phyloP scores from a whole-genome alignment of 2,113 vertebrate genomes.

The Pituophis catenifer region DNA sequence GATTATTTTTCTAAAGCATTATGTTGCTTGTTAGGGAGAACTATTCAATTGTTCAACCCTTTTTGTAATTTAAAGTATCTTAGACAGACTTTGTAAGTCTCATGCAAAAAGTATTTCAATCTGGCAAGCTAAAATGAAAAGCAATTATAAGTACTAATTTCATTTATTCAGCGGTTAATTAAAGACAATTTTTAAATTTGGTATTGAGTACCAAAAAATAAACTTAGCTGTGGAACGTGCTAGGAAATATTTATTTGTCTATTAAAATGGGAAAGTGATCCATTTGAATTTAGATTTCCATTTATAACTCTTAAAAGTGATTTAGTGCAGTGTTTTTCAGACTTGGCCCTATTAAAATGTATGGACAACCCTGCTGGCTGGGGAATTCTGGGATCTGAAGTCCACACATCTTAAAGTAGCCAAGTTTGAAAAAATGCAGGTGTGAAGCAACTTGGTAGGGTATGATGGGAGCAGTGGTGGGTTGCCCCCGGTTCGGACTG shows the following conservation, averaged over 20 bases:
- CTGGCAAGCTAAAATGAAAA: not conserved
- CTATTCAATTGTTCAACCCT: constrained; percentile 11
- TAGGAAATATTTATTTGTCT: constrained; percentile 48
- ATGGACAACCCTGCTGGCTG: not conserved
- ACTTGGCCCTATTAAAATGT: not conserved
- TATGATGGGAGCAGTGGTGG: not conserved
- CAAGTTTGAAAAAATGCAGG: not conserved
- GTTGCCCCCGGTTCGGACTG: too few relatives aligned
- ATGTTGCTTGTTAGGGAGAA: constrained; percentile 54
- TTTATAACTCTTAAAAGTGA: not conserved
- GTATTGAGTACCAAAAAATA: constrained; percentile 32
- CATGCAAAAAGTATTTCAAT: constrained; percentile 14
- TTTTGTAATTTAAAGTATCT: constrained; percentile 32
- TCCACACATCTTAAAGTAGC: not conserved
- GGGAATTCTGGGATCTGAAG: not conserved
- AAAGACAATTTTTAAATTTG: constrained; percentile 44
- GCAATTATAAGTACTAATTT: constrained; percentile 9
- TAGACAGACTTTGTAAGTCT: not conserved
- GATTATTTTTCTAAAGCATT: constrained; percentile 61
- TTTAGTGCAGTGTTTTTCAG: not conserved
- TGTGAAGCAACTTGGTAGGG: not conserved
- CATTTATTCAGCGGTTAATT: constrained; percentile 10
- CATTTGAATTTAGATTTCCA: constrained; percentile 21
- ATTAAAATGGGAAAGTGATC: constrained; percentile 20
- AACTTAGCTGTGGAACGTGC: constrained; percentile 38